phyloP scores from a whole-genome alignment of 2,113 vertebrate genomes.

The Anseranas semipalmata region DNA sequence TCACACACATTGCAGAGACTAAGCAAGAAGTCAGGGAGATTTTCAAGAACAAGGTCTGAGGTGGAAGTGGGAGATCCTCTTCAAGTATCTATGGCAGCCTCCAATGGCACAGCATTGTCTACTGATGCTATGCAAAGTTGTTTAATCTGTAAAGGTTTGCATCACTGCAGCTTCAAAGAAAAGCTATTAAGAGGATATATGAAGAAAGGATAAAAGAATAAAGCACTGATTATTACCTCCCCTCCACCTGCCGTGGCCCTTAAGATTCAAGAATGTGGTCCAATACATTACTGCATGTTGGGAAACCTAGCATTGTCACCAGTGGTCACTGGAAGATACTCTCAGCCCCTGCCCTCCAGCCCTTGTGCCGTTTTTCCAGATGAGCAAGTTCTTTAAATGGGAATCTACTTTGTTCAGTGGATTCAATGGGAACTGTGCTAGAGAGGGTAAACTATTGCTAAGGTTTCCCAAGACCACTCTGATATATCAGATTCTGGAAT shows the following conservation, averaged over 20 bases:
- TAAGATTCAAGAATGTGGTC: rapidly evolving
- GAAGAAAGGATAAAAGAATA: neutral
- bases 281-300: neutral
- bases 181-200: neutral
- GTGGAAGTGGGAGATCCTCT: neutral
- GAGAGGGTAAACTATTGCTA: neutral
- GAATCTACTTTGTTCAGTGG: neutral
- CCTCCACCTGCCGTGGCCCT: neutral
- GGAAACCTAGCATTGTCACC: neutral
- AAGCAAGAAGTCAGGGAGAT: neutral
- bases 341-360: neutral
- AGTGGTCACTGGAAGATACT: rapidly evolving
- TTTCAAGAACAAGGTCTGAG: neutral
- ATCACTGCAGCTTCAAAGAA: neutral
- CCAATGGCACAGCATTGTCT: neutral
- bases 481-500: neutral
- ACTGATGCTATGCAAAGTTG: neutral
- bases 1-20: neutral
- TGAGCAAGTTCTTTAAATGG: neutral
- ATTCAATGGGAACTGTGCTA: neutral
- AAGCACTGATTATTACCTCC: neutral
- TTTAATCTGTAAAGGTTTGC: neutral
- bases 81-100: neutral
- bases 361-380: neutral
- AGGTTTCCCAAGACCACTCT: neutral